A percentile compares a stretch with the other conserved stretches of the same genome.
phyloP scores from a whole-genome alignment of 2,888 invertebrate genomes.

The Teleogryllus oceanicus region DNA sequence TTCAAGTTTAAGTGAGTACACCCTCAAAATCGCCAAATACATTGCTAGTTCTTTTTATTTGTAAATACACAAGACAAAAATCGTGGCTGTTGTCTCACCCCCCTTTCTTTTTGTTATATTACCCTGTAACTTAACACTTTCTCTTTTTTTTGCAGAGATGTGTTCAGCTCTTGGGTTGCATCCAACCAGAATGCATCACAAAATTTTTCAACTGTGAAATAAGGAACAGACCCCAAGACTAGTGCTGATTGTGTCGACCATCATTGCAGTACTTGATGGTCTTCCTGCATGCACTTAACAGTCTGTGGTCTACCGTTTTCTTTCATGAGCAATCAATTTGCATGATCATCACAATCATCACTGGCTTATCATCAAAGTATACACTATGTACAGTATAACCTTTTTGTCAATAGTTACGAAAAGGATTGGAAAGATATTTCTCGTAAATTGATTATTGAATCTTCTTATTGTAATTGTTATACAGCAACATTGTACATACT shows the following conservation, averaged over 20 bases:
- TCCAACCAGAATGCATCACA: slow-evolving; percentile 76
- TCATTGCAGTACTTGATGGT: neutral
- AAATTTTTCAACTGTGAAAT: slow-evolving; percentile 77
- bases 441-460: slow-evolving; percentile 11
- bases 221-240: slow-evolving; percentile 43
- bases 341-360: slow-evolving; percentile 9
- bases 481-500: slow-evolving; percentile 30
- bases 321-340: slow-evolving; percentile 25
- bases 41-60: too few species aligned
- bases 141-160: slow-evolving; percentile 65
- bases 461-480: slow-evolving; percentile 31
- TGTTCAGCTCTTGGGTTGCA: slow-evolving; percentile 86
- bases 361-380: slow-evolving; percentile 6
- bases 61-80: too few species aligned
- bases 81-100: neutral
- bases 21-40: too few species aligned
- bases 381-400: slow-evolving; percentile 9
- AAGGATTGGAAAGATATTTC: slow-evolving; percentile 21
- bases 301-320: slow-evolving; percentile 18
- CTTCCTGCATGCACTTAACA: slow-evolving; percentile 18
- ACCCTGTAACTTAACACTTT: neutral
- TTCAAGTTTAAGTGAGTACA: too few species aligned
- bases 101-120: neutral
- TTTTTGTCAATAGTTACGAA: slow-evolving; percentile 4
- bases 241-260: slow-evolving; percentile 21